Conservation (phyloP, 1,140 invertebrate species). For the Papilio xuthus region DNA sequence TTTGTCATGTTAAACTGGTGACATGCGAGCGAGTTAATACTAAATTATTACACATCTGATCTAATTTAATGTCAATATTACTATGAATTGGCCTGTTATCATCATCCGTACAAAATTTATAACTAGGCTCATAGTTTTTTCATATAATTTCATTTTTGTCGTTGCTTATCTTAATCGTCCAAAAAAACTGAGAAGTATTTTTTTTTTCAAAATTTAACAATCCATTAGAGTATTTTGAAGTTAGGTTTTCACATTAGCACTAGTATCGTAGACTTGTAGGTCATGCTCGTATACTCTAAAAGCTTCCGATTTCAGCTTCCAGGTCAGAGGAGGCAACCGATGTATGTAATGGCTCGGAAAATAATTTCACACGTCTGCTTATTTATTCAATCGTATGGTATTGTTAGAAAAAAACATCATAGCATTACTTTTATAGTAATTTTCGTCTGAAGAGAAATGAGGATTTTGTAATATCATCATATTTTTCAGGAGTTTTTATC, state of each 20-base stretch:
- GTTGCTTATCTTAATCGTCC: neutral
- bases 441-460: neutral
- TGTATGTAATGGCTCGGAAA: neutral
- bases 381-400: neutral
- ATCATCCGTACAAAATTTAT: neutral
- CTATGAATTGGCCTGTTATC: neutral
- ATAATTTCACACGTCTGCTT: neutral
- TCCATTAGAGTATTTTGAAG: neutral
- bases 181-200: neutral
- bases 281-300: slow-evolving; percentile 19
- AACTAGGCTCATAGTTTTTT: neutral
- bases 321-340: slow-evolving; percentile 6
- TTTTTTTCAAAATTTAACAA: neutral
- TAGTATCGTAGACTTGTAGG: slow-evolving; percentile 16
- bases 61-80: neutral
- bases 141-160: neutral
- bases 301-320: slow-evolving; percentile 26
- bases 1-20: neutral
- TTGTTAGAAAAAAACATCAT: neutral
- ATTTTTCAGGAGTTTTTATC: neutral
- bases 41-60: neutral
- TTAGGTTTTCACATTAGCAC: neutral
- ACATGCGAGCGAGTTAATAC: neutral
- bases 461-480: slow-evolving; percentile 4
- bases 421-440: neutral